phyloP scores from a whole-genome alignment of 2,113 vertebrate species.

The Ophthalmolycus amberensis region DNA sequence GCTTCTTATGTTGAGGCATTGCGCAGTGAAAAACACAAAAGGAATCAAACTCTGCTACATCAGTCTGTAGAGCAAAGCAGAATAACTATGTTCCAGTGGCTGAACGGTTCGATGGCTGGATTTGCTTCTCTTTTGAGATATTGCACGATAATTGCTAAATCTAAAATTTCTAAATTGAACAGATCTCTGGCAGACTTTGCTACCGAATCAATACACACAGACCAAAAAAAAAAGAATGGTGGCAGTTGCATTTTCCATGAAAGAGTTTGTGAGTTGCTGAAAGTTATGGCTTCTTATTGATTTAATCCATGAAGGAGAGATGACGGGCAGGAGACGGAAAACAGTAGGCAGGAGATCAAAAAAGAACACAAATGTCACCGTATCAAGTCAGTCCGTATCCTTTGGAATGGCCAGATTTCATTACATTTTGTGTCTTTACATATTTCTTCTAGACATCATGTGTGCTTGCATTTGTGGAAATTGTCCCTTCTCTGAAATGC shows the following conservation, averaged over 20 bases:
- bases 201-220: conserved; percentile 47
- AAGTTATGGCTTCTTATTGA: conserved; percentile 46
- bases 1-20: conserved; percentile 4
- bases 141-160: conserved; percentile 26
- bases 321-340: conserved; percentile 4
- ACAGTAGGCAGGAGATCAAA: not conserved
- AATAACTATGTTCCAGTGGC: conserved; percentile 30
- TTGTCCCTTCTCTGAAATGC: conserved; percentile 5
- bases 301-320: conserved; percentile 40
- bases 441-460: conserved; percentile 10
- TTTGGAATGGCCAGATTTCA: not conserved
- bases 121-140: conserved; percentile 33
- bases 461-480: conserved; percentile 1
- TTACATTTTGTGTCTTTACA: conserved; percentile 2
- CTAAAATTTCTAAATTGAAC: conserved; percentile 29
- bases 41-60: conserved; percentile 47
- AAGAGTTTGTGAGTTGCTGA: conserved; percentile 28
- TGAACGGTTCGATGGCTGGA: conserved; percentile 30
- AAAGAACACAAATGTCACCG: not conserved
- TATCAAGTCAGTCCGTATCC: conserved; percentile 12
- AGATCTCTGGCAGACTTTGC: conserved; percentile 24
- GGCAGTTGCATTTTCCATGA: conserved; percentile 14
- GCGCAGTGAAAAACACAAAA: conserved; percentile 1
- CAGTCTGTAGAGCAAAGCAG: conserved; percentile 14
- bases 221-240: conserved; percentile 26